Evolutionary conservation across 2,113 vertebrate species (phyloP), one percentile per base, ranked within the genome.

Genomic region (Cephalophus harveyi): DNA sequence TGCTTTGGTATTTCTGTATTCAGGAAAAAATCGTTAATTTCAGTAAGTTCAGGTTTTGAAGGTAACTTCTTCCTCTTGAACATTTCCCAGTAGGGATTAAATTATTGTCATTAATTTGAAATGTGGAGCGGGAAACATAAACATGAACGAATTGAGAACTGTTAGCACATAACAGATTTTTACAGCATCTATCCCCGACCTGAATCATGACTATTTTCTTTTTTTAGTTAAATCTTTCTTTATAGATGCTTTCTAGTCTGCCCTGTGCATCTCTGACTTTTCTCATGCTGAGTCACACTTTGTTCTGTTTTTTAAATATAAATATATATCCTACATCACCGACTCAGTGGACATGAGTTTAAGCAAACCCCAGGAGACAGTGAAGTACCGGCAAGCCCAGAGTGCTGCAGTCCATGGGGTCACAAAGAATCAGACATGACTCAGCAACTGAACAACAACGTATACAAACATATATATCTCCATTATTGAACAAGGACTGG

Each of bases 271-370:
- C 82, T 90, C 76, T 92, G 86, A 89, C 88, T 92, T 90, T 79
- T 96, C 48, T 98, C 13, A 8, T 93, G n/a, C 48, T n/a, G 23
- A 94, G 50, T 86, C 87, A 87, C 83, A 86, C 83, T n/a, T 81
- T 28, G 10, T 96, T 96, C 54, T 90, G 87, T 86, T 60, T 55
- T 78, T 11, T 60, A 2, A n/a, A 52, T 62, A 48, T 50, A 15
- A 59, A 30, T 54, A 83, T 25, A 36, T 88, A 16, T 43, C 23
- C 12, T 13, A 43, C 23, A 40, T 76, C 71, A 76, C 71, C 2
- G 40, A 25, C 71, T 76, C 36, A 27, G 23, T 76, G 71, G 23
- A 27, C 71, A 14, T 74, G 71, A 43, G 12, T 76, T 43, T 43
- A 43, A 76, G 40, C 71, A 76, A 43, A 76, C 71, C 40, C 40